Percentiles rank a stretch among this genome's conserved stretches.
These are phyloP conservation scores for Biston stratarius DNA, from an alignment of 2,888 invertebrate genomes.

Conservation along the genomic window DNA sequence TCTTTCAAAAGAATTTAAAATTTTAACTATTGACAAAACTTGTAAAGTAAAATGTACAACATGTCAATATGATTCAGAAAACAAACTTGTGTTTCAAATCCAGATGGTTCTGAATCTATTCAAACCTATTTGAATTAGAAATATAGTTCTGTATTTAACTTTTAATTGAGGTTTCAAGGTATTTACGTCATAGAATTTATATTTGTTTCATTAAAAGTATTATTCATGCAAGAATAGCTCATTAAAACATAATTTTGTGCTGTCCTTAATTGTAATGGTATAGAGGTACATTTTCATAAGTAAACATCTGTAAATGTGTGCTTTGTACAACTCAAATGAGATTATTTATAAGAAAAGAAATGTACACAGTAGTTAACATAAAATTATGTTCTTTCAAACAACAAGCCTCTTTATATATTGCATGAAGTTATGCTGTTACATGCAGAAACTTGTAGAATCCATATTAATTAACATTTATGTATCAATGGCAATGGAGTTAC, in stretches of 20 bases:
- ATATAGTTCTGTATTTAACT: not conserved
- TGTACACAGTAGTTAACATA: constrained; percentile 13
- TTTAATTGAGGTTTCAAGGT: constrained; percentile 3
- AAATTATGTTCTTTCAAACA: constrained; percentile 34
- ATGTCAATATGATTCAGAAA: constrained; percentile 21
- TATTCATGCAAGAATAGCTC: constrained; percentile 16
- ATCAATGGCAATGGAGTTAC: not conserved
- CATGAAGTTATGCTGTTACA: constrained; percentile 11
- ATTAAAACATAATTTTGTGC: constrained; percentile 2
- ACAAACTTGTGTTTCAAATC: constrained; percentile 21
- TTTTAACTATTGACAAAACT: constrained; percentile 9
- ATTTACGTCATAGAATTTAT: not conserved
- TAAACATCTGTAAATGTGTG: constrained; percentile 3
- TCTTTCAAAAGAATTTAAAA: constrained; percentile 14
- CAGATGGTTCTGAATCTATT: constrained; percentile 14
- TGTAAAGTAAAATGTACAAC: constrained; percentile 20
- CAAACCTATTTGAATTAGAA: constrained; percentile 7
- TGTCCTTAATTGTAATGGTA: not conserved
- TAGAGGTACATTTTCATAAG: constrained; percentile 4
- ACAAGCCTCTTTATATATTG: not conserved
- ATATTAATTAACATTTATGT: not conserved
- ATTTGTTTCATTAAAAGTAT: constrained; percentile 2
- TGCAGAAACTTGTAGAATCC: constrained; percentile 6
- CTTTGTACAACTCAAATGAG: constrained; percentile 9
- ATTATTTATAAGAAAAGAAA: constrained; percentile 23